Base-by-base conservation (phyloP, 2,888 invertebrate species). In the Mythimna impura region DNA sequence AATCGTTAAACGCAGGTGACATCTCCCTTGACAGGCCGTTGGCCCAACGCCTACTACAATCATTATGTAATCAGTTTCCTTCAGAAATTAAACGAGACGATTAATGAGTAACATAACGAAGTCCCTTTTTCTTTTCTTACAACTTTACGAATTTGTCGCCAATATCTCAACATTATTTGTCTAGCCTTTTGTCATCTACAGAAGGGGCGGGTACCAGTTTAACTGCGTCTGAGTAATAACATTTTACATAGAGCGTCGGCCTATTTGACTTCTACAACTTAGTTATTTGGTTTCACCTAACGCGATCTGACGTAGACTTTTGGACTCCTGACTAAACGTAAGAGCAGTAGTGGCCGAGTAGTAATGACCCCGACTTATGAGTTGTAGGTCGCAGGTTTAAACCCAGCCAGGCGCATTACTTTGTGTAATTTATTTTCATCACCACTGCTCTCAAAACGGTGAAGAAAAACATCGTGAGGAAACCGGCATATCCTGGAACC, bases 21-120 rank as follows among this genome's bases (percentile, higher is more conserved):
- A 69, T 57, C 71, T 71, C 63, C 63, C 64, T 20, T 64, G 76
- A 80, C 76, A 69, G 66, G 64, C 67, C 58, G 62, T 80, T 80
- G 79, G 80, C 81, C 58, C 22, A 80, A 66, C 66, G 76, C 80
- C 81, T 75, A 66, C 81, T 34, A 60, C n/a, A 22, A 25, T 57
- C 57, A 69, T 71, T 69, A 80, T 57, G 43, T 69, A 80, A 80
- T 76, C 34, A 12, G 36, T 25, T 80, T 47, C 71, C 71, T 63
- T 69, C 54, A 80, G 34, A 30, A 58, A 78, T 34, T 66, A 17
- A 63, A 66, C 25, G 62, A 25, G 25, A 60, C 43, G 25, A 50
- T 66, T 55, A 54, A 22, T 34, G 30, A 20, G 22, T 0, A 1
- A 43, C 20, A n/a, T 1, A 1, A 52, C 10, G 55, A 14, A 34